These are phyloP conservation scores for Pollenia labialis DNA, from an alignment of 2,888 invertebrate species.

Conservation along the genomic window DNA sequence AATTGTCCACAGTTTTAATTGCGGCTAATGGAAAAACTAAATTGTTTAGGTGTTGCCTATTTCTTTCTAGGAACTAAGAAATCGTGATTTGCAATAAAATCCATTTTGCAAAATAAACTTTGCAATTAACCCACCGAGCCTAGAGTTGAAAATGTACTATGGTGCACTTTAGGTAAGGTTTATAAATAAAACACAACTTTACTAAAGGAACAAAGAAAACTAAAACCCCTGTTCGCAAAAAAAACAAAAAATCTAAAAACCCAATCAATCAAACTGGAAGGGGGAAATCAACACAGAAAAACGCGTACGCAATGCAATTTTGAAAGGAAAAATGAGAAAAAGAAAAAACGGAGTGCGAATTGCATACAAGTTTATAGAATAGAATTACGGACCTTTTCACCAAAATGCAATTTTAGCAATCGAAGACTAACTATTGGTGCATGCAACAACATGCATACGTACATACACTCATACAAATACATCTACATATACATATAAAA, in stretches of 20 bases:
- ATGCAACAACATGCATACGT: conserved; percentile 43
- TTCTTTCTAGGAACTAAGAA: too few species aligned
- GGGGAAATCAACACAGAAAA: conserved; percentile 57
- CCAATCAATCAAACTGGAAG: conserved; percentile 72
- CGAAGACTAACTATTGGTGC: conserved; percentile 56
- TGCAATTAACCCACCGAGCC: conserved; percentile 15
- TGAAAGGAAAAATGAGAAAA: conserved; percentile 32
- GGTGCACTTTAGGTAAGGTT: conserved; percentile 66
- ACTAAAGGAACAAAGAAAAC: conserved; percentile 68
- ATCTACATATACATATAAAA: background rate
- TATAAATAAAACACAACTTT: conserved; percentile 66
- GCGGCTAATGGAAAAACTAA: too few species aligned
- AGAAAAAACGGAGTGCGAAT: conserved; percentile 67
- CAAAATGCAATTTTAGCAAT: conserved; percentile 68
- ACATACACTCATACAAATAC: background rate
- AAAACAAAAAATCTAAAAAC: conserved; percentile 54
- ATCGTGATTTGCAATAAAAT: too few species aligned
- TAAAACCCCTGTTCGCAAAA: conserved; percentile 53
- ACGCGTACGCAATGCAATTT: conserved; percentile 73
- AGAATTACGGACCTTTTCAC: conserved; percentile 67
- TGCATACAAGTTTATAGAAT: conserved; percentile 69
- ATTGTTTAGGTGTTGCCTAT: too few species aligned
- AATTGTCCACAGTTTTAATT: too few species aligned
- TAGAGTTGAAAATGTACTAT: conserved; percentile 14
- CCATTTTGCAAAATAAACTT: background rate